phyloP scores from a whole-genome alignment of 2,113 vertebrate genomes.

The Callopanchax toddi region DNA sequence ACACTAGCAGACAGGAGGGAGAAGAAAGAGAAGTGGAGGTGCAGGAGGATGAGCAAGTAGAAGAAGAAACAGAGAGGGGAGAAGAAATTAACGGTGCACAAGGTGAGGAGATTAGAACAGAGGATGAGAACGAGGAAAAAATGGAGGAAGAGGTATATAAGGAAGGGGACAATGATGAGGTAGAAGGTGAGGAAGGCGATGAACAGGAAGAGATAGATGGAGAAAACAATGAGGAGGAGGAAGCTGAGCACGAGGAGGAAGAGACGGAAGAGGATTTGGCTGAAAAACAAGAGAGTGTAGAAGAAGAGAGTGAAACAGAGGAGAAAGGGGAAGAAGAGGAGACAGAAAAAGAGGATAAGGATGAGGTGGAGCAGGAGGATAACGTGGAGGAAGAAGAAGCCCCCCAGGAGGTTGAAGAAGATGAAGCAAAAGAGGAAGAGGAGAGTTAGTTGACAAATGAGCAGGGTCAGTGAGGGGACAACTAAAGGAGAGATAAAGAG shows the following conservation, averaged over 20 bases:
- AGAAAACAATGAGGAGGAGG: not conserved
- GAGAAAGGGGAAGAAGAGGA: not conserved
- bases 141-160: not conserved
- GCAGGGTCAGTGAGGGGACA: conserved; percentile 19
- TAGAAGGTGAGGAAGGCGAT: not conserved
- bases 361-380: not conserved
- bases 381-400: conserved; percentile 11
- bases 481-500: not conserved
- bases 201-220: not conserved
- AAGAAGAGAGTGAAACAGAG: not conserved
- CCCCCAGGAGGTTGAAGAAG: conserved; percentile 13
- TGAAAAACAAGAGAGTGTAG: not conserved
- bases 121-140: not conserved
- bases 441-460: conserved; percentile 41
- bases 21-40: conserved; percentile 12
- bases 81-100: not conserved
- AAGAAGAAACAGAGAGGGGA: not conserved
- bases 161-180: not conserved
- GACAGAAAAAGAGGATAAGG: conserved; percentile 6
- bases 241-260: not conserved
- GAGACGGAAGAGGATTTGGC: not conserved
- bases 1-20: not conserved
- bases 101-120: not conserved
- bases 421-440: conserved; percentile 30
- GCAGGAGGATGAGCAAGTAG: conserved; percentile 10